Evolutionary conservation across 2,888 invertebrate genomes (phyloP).

Genomic region (Nesidiocoris tenuis): DNA sequence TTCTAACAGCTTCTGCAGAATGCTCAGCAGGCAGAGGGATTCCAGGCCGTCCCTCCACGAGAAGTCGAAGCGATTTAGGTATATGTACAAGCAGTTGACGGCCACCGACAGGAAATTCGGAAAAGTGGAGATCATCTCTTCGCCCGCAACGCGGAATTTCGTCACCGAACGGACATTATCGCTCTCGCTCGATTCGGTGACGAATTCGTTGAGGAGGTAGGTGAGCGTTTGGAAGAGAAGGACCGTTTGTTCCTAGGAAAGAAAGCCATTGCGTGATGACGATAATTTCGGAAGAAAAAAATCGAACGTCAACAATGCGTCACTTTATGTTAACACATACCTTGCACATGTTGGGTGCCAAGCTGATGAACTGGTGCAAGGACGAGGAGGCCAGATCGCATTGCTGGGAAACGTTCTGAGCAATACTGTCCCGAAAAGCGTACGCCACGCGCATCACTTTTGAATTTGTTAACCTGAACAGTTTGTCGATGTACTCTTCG

Average conservation of each 20-base stretch:
- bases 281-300: too few relatives aligned
- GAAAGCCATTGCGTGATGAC: too few relatives aligned
- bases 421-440: background rate
- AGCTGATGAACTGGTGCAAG: background rate
- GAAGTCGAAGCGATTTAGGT: constrained; percentile 39
- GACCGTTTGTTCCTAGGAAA: constrained; percentile 42
- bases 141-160: constrained; percentile 9
- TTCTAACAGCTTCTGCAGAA: constrained; percentile 39
- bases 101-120: constrained; percentile 26
- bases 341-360: background rate
- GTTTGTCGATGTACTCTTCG: constrained; percentile 26
- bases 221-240: constrained; percentile 42
- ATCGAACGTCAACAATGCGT: too few relatives aligned
- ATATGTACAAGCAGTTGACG: constrained; percentile 36
- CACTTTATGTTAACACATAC: too few relatives aligned
- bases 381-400: background rate
- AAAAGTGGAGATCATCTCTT: constrained; percentile 20
- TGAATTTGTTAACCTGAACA: constrained; percentile 20
- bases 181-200: constrained; percentile 15
- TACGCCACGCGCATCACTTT: constrained; percentile 21
- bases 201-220: constrained; percentile 39
- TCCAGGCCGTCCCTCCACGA: constrained; percentile 45
- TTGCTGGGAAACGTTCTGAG: background rate
- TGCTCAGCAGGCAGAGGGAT: constrained; percentile 29
- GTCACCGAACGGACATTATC: background rate